These are phyloP conservation scores for Natrix natrix DNA, from an alignment of 2,797 vertebrate genomes.

Conservation along the genomic window DNA sequence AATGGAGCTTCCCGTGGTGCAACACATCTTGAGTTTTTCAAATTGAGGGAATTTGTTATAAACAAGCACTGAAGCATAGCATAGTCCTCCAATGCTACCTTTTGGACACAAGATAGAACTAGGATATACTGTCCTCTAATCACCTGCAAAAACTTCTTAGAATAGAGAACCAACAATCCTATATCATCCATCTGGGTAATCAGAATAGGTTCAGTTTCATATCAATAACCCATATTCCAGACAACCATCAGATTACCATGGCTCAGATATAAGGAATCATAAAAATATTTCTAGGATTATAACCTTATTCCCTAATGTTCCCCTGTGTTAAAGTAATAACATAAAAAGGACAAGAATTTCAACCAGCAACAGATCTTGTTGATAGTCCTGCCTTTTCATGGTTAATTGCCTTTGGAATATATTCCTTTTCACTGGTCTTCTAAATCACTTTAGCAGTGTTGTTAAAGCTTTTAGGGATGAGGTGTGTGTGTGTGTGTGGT, in stretches of 20 bases:
- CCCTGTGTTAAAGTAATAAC: neutral
- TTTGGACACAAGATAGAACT: neutral
- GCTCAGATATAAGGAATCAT: neutral
- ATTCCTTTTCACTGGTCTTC: neutral
- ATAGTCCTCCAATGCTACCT: neutral
- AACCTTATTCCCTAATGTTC: neutral
- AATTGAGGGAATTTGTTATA: neutral
- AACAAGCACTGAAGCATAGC: neutral
- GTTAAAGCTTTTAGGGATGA: neutral
- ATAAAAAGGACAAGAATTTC: neutral
- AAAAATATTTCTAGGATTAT: neutral
- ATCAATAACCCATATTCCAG: neutral
- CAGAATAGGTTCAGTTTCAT: neutral
- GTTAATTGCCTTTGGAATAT: neutral
- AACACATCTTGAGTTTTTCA: neutral
- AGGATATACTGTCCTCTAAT: neutral
- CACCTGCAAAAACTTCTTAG: neutral
- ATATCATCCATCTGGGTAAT: neutral
- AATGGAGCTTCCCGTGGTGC: neutral
- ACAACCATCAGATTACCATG: neutral
- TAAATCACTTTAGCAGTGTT: neutral
- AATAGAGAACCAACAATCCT: neutral
- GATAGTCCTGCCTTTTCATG: neutral
- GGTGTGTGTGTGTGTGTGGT: too few species aligned
- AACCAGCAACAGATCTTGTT: slow-evolving; percentile 6